These are phyloP conservation scores for Lemur catta DNA, from an alignment of 2,797 vertebrate genomes.

Conservation along the genomic window DNA sequence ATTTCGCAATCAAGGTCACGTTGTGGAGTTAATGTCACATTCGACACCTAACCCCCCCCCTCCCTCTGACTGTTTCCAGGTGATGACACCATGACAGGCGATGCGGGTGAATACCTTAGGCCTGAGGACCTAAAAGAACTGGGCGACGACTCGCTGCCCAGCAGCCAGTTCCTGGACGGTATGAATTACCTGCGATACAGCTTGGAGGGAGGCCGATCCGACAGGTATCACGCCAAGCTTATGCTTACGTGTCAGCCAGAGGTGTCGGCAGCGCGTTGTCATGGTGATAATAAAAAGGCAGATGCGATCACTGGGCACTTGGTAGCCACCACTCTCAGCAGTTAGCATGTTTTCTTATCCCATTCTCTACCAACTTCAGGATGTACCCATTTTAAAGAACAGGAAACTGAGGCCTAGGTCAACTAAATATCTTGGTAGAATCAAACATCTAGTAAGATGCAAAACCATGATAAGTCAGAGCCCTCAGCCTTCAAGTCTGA, in stretches of 20 bases:
- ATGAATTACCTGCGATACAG: constrained; percentile 98
- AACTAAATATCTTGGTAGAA: background rate
- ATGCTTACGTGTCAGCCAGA: rapidly evolving
- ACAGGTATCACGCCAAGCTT: constrained; percentile 87
- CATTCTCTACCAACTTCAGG: background rate
- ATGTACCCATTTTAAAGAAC: background rate
- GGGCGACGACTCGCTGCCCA: constrained; percentile 96
- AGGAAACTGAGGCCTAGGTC: background rate
- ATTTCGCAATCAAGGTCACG: background rate
- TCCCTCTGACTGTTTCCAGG: constrained; percentile 83
- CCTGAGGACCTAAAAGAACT: constrained; percentile 96
- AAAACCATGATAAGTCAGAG: background rate
- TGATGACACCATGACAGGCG: constrained; percentile 98
- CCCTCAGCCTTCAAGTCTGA: background rate
- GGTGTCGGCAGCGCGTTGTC: background rate
- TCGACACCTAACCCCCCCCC: background rate
- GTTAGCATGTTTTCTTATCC: background rate
- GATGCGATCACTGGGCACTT: background rate
- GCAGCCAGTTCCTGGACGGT: constrained; percentile 96
- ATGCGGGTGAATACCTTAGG: constrained; percentile 96
- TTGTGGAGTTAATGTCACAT: rapidly evolving
- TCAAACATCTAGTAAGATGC: background rate
- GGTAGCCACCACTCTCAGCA: background rate
- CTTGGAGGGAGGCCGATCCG: constrained; percentile 92
- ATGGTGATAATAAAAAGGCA: background rate